These are phyloP conservation scores for Syrmaticus mikado DNA, from an alignment of 2,113 vertebrate species.

Conservation along the genomic window DNA sequence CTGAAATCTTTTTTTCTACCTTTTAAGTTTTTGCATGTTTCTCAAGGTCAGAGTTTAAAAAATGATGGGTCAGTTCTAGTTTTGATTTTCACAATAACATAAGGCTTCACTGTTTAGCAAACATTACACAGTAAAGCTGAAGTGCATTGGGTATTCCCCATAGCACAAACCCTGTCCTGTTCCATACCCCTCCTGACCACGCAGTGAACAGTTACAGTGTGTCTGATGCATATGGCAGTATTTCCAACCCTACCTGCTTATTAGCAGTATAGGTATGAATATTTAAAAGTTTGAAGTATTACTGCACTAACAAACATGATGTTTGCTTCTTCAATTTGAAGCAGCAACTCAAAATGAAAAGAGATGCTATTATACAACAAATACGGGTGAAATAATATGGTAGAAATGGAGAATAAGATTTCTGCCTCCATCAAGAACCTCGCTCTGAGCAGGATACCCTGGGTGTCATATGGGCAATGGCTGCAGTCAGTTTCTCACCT, in stretches of 20 bases:
- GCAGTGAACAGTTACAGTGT: not conserved
- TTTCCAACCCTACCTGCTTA: not conserved
- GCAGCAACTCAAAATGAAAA: not conserved
- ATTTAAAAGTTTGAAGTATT: not conserved
- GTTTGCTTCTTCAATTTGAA: not conserved
- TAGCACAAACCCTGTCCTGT: not conserved
- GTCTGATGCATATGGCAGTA: not conserved
- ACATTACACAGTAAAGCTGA: not conserved
- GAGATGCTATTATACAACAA: not conserved
- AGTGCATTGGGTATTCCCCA: not conserved
- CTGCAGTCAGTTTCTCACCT: slow-evolving; percentile 77
- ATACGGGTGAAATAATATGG: not conserved
- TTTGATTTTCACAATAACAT: not conserved
- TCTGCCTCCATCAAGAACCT: not conserved
- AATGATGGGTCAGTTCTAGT: not conserved
- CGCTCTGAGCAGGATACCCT: not conserved
- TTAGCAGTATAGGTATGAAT: not conserved
- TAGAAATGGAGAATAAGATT: not conserved
- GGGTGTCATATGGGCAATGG: not conserved
- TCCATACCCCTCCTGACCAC: not conserved
- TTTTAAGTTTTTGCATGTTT: not conserved
- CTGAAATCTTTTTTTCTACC: not conserved
- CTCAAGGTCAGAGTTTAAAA: not conserved
- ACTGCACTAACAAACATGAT: not conserved
- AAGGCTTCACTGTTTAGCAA: not conserved